phyloP scores from a whole-genome alignment of 35 echinoderm and acorn worm species.

The Lytechinus variegatus region DNA sequence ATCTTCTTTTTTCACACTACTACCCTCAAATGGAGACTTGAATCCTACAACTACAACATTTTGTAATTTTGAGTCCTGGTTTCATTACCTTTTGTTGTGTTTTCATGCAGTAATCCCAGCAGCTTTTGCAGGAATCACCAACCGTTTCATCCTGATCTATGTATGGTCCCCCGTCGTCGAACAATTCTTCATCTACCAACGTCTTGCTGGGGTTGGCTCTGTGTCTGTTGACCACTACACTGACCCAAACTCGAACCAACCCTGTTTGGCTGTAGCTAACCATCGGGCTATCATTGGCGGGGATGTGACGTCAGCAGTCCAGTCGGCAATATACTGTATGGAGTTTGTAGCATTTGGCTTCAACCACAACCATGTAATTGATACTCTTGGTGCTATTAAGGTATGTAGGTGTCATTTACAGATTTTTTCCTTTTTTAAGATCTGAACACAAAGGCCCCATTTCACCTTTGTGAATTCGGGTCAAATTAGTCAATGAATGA shows the following conservation, averaged over 20 bases:
- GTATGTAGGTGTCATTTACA: background rate
- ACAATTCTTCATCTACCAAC: conserved; percentile 4
- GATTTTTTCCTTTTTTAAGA: too few species aligned
- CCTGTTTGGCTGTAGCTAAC: conserved; percentile 34
- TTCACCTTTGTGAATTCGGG: too few species aligned
- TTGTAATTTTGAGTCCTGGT: too few species aligned
- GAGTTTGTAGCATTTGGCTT: conserved; percentile 4
- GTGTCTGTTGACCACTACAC: conserved; percentile 6
- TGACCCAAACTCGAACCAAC: background rate
- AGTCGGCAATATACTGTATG: conserved; percentile 40
- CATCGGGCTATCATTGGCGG: background rate
- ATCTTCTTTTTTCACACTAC: too few species aligned
- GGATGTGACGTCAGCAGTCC: background rate
- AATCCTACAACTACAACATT: too few species aligned
- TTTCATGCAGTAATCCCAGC: background rate
- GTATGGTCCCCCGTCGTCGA: background rate
- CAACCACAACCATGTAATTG: background rate
- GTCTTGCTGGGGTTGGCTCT: conserved; percentile 38
- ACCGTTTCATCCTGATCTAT: conserved; percentile 12
- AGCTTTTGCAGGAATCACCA: background rate
- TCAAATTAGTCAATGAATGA: too few species aligned
- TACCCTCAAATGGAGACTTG: too few species aligned
- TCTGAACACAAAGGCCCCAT: too few species aligned
- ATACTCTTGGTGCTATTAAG: conserved; percentile 37
- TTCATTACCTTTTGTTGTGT: background rate